phyloP scores from a whole-genome alignment of 2,113 vertebrate genomes.

The Vidua macroura region DNA sequence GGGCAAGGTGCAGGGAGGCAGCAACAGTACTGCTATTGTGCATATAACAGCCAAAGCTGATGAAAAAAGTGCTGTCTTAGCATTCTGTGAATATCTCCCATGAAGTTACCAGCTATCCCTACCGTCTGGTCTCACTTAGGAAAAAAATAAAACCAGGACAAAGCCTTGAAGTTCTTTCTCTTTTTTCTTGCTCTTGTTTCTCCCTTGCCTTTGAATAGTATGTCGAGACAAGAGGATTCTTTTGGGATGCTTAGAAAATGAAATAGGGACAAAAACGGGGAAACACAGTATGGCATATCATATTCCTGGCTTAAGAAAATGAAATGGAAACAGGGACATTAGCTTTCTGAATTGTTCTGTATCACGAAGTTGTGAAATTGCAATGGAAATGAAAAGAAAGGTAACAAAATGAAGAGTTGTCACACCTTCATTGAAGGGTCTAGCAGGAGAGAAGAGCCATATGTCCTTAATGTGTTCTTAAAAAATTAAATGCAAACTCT shows the following conservation, averaged over 20 bases:
- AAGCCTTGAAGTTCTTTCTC: not conserved
- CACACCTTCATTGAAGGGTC: not conserved
- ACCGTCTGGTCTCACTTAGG: not conserved
- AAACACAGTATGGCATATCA: not conserved
- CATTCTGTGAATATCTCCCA: not conserved
- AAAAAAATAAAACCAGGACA: not conserved
- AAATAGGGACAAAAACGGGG: not conserved
- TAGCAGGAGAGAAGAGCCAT: not conserved
- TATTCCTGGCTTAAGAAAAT: not conserved
- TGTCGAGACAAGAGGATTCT: not conserved
- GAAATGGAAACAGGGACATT: not conserved
- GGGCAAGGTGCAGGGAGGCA: not conserved
- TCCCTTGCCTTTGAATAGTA: not conserved
- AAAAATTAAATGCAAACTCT: not conserved
- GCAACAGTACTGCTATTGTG: not conserved
- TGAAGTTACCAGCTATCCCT: not conserved
- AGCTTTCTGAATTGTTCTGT: not conserved
- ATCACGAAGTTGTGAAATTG: not conserved
- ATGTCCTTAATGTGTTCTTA: not conserved
- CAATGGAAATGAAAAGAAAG: not conserved
- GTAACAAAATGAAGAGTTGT: not conserved
- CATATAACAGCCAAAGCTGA: not conserved
- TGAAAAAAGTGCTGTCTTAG: not conserved
- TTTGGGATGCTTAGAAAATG: not conserved
- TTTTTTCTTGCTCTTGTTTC: not conserved